Evolutionary conservation across 2,797 vertebrate genomes (phyloP).

Genomic region (Jordanella pulchra): DNA sequence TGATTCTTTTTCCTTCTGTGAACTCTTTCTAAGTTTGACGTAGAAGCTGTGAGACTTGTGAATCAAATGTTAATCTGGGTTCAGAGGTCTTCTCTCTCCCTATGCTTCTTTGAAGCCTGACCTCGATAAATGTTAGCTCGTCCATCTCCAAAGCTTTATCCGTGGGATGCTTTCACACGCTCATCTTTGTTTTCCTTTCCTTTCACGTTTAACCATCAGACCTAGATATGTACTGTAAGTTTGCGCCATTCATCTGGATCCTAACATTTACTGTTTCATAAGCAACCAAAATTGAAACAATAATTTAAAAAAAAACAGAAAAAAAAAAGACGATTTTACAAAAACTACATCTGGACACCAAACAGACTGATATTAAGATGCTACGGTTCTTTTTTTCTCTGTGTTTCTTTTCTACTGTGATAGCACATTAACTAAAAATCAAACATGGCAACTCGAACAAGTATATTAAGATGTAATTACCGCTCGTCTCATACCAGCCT

Average conservation of each 20-base stretch:
- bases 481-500: slow-evolving; percentile 12
- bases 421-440: slow-evolving; percentile 64
- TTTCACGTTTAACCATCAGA: slow-evolving; percentile 37
- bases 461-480: slow-evolving; percentile 54
- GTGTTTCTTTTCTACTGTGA: slow-evolving; percentile 55
- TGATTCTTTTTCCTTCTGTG: slow-evolving; percentile 1
- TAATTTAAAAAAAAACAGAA: neutral
- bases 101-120: slow-evolving; percentile 4
- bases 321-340: slow-evolving; percentile 56
- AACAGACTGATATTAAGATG: slow-evolving; percentile 72
- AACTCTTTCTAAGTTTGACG: slow-evolving; percentile 4
- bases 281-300: slow-evolving; percentile 63
- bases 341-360: slow-evolving; percentile 72
- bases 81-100: slow-evolving; percentile 20
- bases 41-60: slow-evolving; percentile 18
- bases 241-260: slow-evolving; percentile 55
- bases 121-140: slow-evolving; percentile 21
- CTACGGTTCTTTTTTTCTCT: slow-evolving; percentile 58
- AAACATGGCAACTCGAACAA: slow-evolving; percentile 59
- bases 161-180: slow-evolving; percentile 35
- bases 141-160: slow-evolving; percentile 32
- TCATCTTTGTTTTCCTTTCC: slow-evolving; percentile 18
- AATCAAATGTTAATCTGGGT: slow-evolving; percentile 22
- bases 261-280: slow-evolving; percentile 59
- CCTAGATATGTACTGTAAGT: slow-evolving; percentile 53